Evolutionary conservation across 2,888 invertebrate species (phyloP).

Genomic region (Bugula neritina): DNA sequence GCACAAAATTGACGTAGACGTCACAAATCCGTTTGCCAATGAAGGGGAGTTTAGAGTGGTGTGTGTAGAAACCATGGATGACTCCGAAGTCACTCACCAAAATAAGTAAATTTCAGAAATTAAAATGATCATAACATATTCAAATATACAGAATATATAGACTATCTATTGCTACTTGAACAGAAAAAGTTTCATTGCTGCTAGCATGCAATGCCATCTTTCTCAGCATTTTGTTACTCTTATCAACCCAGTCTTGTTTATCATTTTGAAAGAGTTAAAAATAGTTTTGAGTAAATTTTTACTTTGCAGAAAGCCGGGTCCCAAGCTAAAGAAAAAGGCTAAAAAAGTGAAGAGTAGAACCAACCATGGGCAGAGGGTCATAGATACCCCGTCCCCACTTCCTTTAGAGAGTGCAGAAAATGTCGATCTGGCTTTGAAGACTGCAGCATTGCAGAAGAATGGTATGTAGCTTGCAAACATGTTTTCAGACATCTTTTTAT

Average conservation of each 20-base stretch:
- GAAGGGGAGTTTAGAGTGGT: constrained; percentile 46
- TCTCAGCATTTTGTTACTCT: too few species aligned
- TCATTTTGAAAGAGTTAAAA: too few species aligned
- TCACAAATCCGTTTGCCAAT: constrained; percentile 49
- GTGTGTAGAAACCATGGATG: constrained; percentile 42
- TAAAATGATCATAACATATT: constrained; percentile 36
- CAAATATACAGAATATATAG: too few species aligned
- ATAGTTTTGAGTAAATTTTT: too few species aligned
- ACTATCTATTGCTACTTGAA: too few species aligned
- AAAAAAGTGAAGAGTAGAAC: constrained; percentile 37
- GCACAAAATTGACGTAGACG: constrained; percentile 39
- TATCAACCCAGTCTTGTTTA: too few species aligned
- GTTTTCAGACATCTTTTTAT: too few species aligned
- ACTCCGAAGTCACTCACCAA: constrained; percentile 28
- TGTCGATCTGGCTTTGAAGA: constrained; percentile 13
- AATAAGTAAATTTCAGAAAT: constrained; percentile 30
- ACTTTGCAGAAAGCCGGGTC: background rate
- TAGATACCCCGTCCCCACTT: constrained; percentile 1
- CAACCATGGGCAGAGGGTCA: constrained; percentile 39
- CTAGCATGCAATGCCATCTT: too few species aligned
- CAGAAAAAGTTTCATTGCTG: too few species aligned
- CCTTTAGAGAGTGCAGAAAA: background rate
- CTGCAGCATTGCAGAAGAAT: background rate
- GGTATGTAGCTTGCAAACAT: too few species aligned
- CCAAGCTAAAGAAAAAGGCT: constrained; percentile 15